phyloP scores from a whole-genome alignment of 2,888 invertebrate species.

The Danaus chrysippus region DNA sequence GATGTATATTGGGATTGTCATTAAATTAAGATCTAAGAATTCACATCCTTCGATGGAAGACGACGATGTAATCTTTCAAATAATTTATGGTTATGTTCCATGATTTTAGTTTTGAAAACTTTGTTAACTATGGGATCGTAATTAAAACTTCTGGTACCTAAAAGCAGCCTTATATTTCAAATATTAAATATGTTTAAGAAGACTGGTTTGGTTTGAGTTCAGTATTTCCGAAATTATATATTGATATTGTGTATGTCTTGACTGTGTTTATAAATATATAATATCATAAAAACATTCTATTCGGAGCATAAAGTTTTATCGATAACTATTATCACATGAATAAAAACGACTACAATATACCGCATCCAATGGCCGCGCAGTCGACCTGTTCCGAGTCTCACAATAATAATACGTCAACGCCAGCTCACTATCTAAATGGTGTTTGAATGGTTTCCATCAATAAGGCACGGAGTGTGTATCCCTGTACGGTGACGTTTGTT shows the following conservation, averaged over 20 bases:
- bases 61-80: no score
- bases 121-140: no score
- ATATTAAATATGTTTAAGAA: no score
- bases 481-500: slow-evolving; percentile 55
- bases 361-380: slow-evolving; percentile 22
- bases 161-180: no score
- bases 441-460: slow-evolving; percentile 78
- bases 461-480: slow-evolving; percentile 68
- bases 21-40: no score
- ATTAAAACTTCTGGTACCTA: no score
- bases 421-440: slow-evolving; percentile 73
- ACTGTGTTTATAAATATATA: slow-evolving; percentile 6
- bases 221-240: no score
- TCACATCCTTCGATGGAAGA: no score
- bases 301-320: slow-evolving; percentile 7
- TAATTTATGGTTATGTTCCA: no score
- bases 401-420: slow-evolving; percentile 75
- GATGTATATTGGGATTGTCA: no score
- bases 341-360: slow-evolving; percentile 5
- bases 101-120: no score
- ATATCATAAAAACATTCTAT: slow-evolving; percentile 8
- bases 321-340: slow-evolving; percentile 12
- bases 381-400: slow-evolving; percentile 35
- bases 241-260: slow-evolving; percentile 24
- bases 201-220: no score